These are phyloP conservation scores for Sarcophaga variegata DNA, from an alignment of 2,888 invertebrate genomes.

Conservation along the genomic window DNA sequence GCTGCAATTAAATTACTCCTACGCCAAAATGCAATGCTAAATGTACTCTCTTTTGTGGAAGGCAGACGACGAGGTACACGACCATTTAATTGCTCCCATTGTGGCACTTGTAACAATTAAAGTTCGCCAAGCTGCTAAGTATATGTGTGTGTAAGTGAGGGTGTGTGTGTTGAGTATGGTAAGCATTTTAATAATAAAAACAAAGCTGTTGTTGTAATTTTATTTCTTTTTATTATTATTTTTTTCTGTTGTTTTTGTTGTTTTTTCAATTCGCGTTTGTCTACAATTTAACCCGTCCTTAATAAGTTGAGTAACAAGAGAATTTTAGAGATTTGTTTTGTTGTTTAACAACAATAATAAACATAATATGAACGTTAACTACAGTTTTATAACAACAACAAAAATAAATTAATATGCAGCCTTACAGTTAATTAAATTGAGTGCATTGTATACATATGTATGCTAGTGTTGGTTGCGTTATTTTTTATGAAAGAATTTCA, in stretches of 20 bases:
- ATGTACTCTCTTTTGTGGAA: too few relatives aligned
- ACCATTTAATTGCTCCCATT: constrained; percentile 51
- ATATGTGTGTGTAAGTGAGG: not conserved
- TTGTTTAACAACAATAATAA: constrained; percentile 28
- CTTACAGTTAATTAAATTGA: not conserved
- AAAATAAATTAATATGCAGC: not conserved
- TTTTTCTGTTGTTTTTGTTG: constrained; percentile 1
- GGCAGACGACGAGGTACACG: constrained; percentile 9
- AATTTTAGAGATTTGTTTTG: constrained; percentile 42
- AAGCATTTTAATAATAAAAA: not conserved
- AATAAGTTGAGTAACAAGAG: constrained; percentile 44
- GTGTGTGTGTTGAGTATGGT: not conserved
- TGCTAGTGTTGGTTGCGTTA: not conserved
- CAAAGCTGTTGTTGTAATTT: not conserved
- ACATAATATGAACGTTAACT: constrained; percentile 12
- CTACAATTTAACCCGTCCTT: constrained; percentile 52
- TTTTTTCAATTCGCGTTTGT: constrained; percentile 11
- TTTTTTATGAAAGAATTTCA: constrained; percentile 62
- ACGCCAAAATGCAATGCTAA: not conserved
- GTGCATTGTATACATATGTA: not conserved
- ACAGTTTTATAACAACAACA: constrained; percentile 10
- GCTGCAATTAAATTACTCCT: not conserved
- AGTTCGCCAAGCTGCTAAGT: constrained; percentile 35
- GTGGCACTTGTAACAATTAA: constrained; percentile 52
- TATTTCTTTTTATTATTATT: not conserved